Conservation (phyloP, 2,113 vertebrate genomes). For the Nymphicus hollandicus region DNA sequence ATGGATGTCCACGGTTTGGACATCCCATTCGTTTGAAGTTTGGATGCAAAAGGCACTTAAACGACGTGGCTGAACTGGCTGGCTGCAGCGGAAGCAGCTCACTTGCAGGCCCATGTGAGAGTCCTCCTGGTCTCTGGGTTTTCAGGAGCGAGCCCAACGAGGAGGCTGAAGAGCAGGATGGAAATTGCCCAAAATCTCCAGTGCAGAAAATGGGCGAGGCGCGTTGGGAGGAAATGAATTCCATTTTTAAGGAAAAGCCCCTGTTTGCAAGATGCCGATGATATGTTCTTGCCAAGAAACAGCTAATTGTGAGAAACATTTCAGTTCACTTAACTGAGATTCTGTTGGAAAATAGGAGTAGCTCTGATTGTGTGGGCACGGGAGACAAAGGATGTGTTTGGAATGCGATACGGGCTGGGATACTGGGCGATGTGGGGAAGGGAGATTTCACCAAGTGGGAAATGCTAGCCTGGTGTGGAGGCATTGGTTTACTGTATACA, state of each 20-base stretch:
- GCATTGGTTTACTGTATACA: accelerated
- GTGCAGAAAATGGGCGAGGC: not conserved
- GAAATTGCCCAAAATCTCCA: not conserved
- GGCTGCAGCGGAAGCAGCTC: not conserved
- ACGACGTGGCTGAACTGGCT: not conserved
- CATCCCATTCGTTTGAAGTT: not conserved
- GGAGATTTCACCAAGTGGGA: not conserved
- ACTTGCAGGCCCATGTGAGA: not conserved
- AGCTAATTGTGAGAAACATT: not conserved
- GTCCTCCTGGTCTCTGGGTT: not conserved
- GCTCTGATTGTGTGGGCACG: not conserved
- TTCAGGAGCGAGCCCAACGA: not conserved
- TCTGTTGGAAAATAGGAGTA: not conserved
- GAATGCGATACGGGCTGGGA: not conserved
- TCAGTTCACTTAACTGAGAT: not conserved
- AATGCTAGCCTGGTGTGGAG: not conserved
- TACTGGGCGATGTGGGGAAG: not conserved
- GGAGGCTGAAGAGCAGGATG: not conserved
- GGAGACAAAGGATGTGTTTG: not conserved
- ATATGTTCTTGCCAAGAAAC: not conserved
- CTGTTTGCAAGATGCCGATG: accelerated
- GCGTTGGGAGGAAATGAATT: not conserved
- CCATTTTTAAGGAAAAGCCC: not conserved
- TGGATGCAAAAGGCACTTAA: not conserved
- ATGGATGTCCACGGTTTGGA: not conserved